Conservation (phyloP, 2,113 vertebrate genomes). For the Anolis sagrei region DNA sequence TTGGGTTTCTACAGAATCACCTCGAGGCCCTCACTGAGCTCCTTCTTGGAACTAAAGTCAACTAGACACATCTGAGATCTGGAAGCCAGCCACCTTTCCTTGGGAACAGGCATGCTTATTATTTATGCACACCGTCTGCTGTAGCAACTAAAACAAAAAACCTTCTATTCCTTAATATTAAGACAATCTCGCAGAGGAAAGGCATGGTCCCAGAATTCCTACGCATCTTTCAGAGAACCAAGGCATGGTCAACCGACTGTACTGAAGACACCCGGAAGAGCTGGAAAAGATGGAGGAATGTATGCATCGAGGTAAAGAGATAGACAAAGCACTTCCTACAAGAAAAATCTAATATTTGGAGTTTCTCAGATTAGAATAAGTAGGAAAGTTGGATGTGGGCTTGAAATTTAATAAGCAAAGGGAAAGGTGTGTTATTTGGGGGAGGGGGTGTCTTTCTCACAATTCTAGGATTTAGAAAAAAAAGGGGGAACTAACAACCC, state of each 20-base stretch:
- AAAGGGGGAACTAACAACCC: too few relatives aligned
- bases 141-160: slow-evolving; percentile 75
- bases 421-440: too few relatives aligned
- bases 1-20: slow-evolving; percentile 52
- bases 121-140: slow-evolving; percentile 66
- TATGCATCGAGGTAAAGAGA: neutral
- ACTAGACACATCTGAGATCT: slow-evolving; percentile 72
- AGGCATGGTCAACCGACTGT: neutral
- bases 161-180: slow-evolving; percentile 68
- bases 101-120: slow-evolving; percentile 66
- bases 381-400: neutral
- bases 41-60: slow-evolving; percentile 63
- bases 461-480: neutral
- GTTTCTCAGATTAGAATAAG: neutral
- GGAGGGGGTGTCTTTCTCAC: neutral
- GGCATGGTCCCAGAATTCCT: neutral
- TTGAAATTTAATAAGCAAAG: neutral
- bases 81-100: slow-evolving; percentile 71
- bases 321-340: neutral
- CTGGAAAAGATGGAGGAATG: neutral
- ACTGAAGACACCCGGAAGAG: neutral
- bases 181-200: slow-evolving; percentile 53
- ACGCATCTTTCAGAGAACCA: slow-evolving; percentile 31
- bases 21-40: slow-evolving; percentile 68
- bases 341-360: neutral